These are phyloP conservation scores for Polypterus senegalus DNA, from an alignment of 2,113 vertebrate genomes.

Conservation along the genomic window DNA sequence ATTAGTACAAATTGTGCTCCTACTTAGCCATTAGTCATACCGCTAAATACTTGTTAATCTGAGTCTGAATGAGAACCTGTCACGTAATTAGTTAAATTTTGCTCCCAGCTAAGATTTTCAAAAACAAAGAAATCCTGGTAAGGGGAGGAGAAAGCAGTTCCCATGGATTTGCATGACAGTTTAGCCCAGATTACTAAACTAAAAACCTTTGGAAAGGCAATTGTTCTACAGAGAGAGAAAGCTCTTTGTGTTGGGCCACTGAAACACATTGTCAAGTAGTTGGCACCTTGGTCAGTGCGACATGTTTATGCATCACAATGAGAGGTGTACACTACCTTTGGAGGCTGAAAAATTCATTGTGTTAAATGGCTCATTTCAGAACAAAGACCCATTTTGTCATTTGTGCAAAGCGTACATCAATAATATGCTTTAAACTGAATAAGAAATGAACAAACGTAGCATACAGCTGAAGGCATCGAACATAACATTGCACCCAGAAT, in stretches of 20 bases:
- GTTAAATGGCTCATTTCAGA: constrained; percentile 24
- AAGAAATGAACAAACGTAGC: constrained; percentile 9
- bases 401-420: constrained; percentile 13
- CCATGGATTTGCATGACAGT: constrained; percentile 30
- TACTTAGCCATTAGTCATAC: constrained; percentile 24
- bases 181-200: constrained; percentile 20
- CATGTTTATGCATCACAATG: constrained; percentile 25
- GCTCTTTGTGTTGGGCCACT: constrained; percentile 14
- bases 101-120: constrained; percentile 18
- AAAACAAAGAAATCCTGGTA: constrained; percentile 26
- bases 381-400: constrained; percentile 18
- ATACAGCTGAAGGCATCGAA: constrained; percentile 28
- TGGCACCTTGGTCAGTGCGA: constrained; percentile 26
- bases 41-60: constrained; percentile 34
- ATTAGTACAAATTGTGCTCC: constrained; percentile 31
- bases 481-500: constrained; percentile 25
- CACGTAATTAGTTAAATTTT: constrained; percentile 25
- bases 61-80: constrained; percentile 24
- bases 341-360: constrained; percentile 25
- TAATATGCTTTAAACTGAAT: not conserved
- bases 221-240: constrained; percentile 19
- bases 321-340: constrained; percentile 18
- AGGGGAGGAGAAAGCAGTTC: constrained; percentile 21
- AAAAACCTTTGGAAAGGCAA: constrained; percentile 14
- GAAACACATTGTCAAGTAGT: constrained; percentile 22